phyloP scores from a whole-genome alignment of 1,140 invertebrate species.

The Epicauta chinensis region DNA sequence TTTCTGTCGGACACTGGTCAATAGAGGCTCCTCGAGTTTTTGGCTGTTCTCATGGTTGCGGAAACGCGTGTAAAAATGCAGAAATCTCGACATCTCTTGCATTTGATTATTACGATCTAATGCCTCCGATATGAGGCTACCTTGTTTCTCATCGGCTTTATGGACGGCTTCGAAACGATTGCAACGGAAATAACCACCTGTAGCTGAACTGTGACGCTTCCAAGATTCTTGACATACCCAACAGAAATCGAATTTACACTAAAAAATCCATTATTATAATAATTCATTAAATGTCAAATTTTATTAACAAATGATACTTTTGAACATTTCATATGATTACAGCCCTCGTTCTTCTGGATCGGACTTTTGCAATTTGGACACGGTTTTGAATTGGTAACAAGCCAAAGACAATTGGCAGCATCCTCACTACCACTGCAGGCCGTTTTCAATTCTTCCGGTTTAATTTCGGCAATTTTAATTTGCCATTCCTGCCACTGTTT shows the following conservation, averaged over 20 bases:
- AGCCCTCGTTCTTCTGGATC: slow-evolving; percentile 74
- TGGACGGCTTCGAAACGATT: slow-evolving; percentile 62
- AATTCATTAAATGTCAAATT: neutral
- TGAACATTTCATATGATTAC: slow-evolving; percentile 73
- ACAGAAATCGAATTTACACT: slow-evolving; percentile 73
- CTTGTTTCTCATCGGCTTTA: slow-evolving; percentile 59
- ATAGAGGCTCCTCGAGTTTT: slow-evolving; percentile 56
- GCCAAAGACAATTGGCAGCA: slow-evolving; percentile 65
- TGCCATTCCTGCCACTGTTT: slow-evolving; percentile 62
- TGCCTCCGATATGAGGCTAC: slow-evolving; percentile 54
- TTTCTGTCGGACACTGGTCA: slow-evolving; percentile 55
- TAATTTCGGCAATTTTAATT: slow-evolving; percentile 56
- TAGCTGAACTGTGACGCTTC: slow-evolving; percentile 67
- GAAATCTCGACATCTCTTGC: slow-evolving; percentile 60
- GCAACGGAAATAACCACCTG: slow-evolving; percentile 69
- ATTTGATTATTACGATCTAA: slow-evolving; percentile 53
- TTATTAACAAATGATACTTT: slow-evolving; percentile 46
- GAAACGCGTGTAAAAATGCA: slow-evolving; percentile 63
- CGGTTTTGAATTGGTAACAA: slow-evolving; percentile 68
- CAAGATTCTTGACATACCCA: slow-evolving; percentile 72
- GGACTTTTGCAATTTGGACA: slow-evolving; percentile 68
- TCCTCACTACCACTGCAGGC: slow-evolving; percentile 57
- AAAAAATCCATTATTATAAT: slow-evolving; percentile 5
- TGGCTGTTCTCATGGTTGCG: slow-evolving; percentile 62
- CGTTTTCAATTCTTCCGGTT: slow-evolving; percentile 56